Percentiles rank a stretch among this genome's conserved stretches.
These are phyloP conservation scores for Alethe diademata DNA, from an alignment of 2,113 vertebrate genomes.

Conservation along the genomic window DNA sequence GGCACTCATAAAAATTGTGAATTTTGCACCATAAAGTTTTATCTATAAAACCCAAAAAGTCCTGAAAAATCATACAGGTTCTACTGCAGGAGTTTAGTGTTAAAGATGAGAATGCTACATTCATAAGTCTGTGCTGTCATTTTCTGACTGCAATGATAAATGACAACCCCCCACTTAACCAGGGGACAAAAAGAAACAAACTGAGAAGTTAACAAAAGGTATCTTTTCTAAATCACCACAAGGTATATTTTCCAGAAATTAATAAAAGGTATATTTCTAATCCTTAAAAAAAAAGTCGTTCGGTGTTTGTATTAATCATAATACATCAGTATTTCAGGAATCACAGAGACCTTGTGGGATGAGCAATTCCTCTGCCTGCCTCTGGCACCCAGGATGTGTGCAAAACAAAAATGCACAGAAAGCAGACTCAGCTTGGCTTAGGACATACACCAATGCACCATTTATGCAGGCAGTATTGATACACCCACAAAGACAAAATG, in stretches of 20 bases:
- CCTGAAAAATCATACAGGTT: neutral
- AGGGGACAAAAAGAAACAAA: neutral
- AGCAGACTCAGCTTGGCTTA: neutral
- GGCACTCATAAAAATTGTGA: neutral
- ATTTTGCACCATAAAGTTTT: neutral
- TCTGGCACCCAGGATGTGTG: neutral
- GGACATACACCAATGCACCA: neutral
- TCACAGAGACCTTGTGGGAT: neutral
- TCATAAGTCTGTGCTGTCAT: neutral
- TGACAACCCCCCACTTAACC: neutral
- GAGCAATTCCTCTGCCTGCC: neutral
- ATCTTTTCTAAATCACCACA: neutral
- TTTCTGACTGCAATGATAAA: neutral
- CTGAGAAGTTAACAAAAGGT: neutral
- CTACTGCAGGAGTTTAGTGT: neutral
- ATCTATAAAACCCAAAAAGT: neutral
- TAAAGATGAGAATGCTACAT: neutral
- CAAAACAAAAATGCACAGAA: neutral
- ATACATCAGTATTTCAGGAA: neutral
- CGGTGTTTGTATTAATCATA: neutral
- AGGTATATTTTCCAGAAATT: neutral
- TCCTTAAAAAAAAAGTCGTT: neutral
- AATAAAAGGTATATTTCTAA: neutral
- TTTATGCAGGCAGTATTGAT: fast-evolving
- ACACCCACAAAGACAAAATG: neutral